These are phyloP conservation scores for Bombus vancouverensis DNA, from an alignment of 1,140 invertebrate genomes.

Conservation along the genomic window DNA sequence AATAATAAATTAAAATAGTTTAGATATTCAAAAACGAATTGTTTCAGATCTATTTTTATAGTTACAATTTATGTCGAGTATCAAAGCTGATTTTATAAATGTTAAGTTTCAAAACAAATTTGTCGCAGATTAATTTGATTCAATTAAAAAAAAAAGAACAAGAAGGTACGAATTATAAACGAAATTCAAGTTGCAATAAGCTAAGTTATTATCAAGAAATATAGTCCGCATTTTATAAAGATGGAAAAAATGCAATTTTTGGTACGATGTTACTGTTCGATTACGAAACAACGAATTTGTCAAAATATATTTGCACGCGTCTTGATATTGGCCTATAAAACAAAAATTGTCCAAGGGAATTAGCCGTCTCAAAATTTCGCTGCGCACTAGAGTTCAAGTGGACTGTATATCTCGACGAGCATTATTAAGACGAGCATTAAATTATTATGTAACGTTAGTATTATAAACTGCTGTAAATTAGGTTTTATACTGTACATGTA, in stretches of 20 bases:
- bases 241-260: neutral
- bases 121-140: constrained; percentile 1
- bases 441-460: constrained; percentile 52
- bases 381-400: constrained; percentile 14
- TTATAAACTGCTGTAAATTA: constrained; percentile 63
- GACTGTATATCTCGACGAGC: constrained; percentile 45
- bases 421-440: constrained; percentile 23
- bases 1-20: constrained; percentile 24
- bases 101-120: constrained; percentile 38
- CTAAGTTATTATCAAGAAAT: constrained; percentile 7
- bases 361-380: constrained; percentile 1
- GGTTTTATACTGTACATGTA: constrained; percentile 62
- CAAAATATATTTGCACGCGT: constrained; percentile 37
- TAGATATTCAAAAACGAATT: neutral
- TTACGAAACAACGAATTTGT: constrained; percentile 68
- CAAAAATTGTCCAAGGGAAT: neutral
- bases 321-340: constrained; percentile 66
- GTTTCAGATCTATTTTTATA: constrained; percentile 16
- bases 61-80: constrained; percentile 16
- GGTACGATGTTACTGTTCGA: neutral
- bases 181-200: neutral
- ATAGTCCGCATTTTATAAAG: constrained; percentile 17
- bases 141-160: too few relatives aligned
- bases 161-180: neutral
- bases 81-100: constrained; percentile 21